Percentiles rank a stretch among this genome's conserved stretches.
These are phyloP conservation scores for Misgurnus mizolepis DNA, from an alignment of 2,113 vertebrate genomes.

Conservation along the genomic window DNA sequence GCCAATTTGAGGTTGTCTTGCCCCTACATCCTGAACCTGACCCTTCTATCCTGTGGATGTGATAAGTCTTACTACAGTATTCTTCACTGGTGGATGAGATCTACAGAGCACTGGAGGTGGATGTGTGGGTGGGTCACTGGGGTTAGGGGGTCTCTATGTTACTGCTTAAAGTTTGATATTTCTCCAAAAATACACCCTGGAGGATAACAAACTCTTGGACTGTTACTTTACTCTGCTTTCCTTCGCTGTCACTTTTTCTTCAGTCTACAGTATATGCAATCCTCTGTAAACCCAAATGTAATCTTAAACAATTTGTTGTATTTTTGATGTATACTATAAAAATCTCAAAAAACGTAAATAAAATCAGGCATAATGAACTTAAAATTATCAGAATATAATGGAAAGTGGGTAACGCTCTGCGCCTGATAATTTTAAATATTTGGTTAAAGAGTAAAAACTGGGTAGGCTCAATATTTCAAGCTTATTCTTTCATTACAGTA, in stretches of 20 bases:
- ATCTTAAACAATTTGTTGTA: too few relatives aligned
- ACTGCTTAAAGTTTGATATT: slow-evolving; percentile 57
- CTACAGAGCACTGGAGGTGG: slow-evolving; percentile 51
- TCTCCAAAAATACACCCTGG: slow-evolving; percentile 45
- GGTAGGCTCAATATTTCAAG: not conserved
- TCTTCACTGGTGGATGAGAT: slow-evolving; percentile 46
- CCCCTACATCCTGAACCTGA: slow-evolving; percentile 50
- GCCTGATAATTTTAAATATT: too few relatives aligned
- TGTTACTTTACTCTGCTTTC: not conserved
- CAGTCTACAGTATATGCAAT: too few relatives aligned
- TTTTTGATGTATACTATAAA: too few relatives aligned
- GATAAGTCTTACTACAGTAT: slow-evolving; percentile 37
- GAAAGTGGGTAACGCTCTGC: too few relatives aligned
- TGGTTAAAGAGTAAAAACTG: too few relatives aligned
- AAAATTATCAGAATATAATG: too few relatives aligned
- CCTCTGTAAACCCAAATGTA: too few relatives aligned
- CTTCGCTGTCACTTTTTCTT: not conserved
- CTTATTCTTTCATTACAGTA: not conserved
- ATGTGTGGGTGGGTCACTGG: slow-evolving; percentile 35
- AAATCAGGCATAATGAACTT: too few relatives aligned
- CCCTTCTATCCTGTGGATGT: slow-evolving; percentile 31
- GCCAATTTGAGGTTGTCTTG: slow-evolving; percentile 48
- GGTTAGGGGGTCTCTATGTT: slow-evolving; percentile 49
- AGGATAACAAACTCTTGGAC: slow-evolving; percentile 33
- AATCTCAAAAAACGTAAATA: too few relatives aligned